Evolutionary conservation across 2,888 invertebrate species (phyloP), one percentile per base, ranked within the genome.

Genomic region (Neocrepidodera transversa): DNA sequence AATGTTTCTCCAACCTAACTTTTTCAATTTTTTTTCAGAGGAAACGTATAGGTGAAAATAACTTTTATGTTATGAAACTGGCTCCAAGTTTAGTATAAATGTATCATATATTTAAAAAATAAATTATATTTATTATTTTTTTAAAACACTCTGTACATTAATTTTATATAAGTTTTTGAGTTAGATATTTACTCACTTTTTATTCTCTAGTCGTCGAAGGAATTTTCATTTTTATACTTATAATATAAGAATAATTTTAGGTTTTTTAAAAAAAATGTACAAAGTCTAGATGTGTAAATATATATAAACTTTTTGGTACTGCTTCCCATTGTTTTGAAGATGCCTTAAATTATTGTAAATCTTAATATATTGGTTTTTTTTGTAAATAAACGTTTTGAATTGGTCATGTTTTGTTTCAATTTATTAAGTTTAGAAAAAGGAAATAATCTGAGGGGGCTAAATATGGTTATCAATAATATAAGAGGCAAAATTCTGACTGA

Each of bases 341-440:
- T 71, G 72, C 72, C 73, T 73, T 74, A 73, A 75, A 70, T 74
- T 74, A 73, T 73, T 70, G 63, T 63, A 68, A 73, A 68, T 68
- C 70, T 68, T 74, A 74, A 75, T 76, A 75, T 75, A 75, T 74
- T 71, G 67, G 56, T 62, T 68, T 67, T 66, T 36, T 42, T 45
- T 69, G 67, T 69, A 66, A 65, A 71, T 68, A 68, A 67, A 67
- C 35, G 61, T 65, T 60, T 65, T 62, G 62, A 65, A 63, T 63
- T 65, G 60, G 60, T 53, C 50, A 28, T n/a, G 18, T 23, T 20
- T 14, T 50, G 13, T 49, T 20, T 23, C 6, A 23, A 5, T 23
- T 23, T 23, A 6, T n/a, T n/a, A n/a, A n/a, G n/a, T n/a, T n/a
- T n/a, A n/a, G n/a, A n/a, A n/a, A n/a, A n/a, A n/a, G n/a, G n/a